Evolutionary conservation across 2,113 vertebrate genomes (phyloP), one percentile per base, ranked within the genome.

Genomic region (Lipotes vexillifer): DNA sequence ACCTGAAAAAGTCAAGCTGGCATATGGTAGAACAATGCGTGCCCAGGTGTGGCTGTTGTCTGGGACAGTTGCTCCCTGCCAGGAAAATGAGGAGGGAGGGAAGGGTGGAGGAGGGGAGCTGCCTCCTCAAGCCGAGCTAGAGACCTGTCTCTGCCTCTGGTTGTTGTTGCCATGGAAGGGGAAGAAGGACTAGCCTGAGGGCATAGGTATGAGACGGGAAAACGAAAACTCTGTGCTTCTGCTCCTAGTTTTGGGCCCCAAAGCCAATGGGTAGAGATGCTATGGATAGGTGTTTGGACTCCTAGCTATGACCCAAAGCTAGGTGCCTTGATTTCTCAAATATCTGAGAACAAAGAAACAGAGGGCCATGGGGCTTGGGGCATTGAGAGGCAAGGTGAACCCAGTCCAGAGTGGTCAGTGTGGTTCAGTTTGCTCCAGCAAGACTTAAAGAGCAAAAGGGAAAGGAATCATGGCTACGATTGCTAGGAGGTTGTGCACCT

Each of bases 11-110:
- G 87, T 46, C 88, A 65, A 88, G 82, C 90, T 57, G 59, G 59
- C 77, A 83, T 33, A 83, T 33, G 31, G 63, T 7, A 55, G 89
- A 96, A 98, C 97, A 98, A 96, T 96, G 80, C n/a, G 27, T 66
- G 88, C 41, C 61, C 52, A 96, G 97, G 97, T 93, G 96, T 96
- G 95, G 95, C 87, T 93, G 38, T 86, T 74, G 65, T 87, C 85
- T 72, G 85, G 65, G 84, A 90, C 93, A 97, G 93, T 97, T 97
- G 97, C 75, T 97, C 74, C 52, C 90, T 27, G 80, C 44, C 80
- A 41, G 59, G 68, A 83, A 97, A 55, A 44, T 44, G 33, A 31
- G 33, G n/a, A 75, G 31, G 41, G 77, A 69, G 11, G 23, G 36
- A 36, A n/a, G 61, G 17, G 41, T 23, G 33, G 12, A 41, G 83